Conservation (phyloP, 2,888 invertebrate genomes). For the Myathropa florea region DNA sequence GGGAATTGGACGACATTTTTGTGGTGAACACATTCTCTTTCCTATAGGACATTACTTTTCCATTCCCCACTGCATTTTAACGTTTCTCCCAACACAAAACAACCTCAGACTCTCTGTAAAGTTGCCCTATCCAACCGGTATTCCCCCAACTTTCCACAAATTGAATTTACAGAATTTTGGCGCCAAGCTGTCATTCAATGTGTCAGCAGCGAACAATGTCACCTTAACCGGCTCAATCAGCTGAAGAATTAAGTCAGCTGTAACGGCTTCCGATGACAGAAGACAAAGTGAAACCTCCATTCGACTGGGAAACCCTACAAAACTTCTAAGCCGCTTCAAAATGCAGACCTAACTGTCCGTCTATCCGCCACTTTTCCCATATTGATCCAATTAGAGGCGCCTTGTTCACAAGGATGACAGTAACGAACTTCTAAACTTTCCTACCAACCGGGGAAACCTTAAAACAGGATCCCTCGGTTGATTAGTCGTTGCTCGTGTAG, state of each 20-base stretch:
- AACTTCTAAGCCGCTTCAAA: constrained; percentile 14
- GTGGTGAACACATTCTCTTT: not conserved
- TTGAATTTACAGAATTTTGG: constrained; percentile 30
- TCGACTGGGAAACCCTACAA: constrained; percentile 55
- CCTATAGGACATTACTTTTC: not conserved
- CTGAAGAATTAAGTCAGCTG: constrained; percentile 38
- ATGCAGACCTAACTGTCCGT: constrained; percentile 47
- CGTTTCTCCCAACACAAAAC: not conserved
- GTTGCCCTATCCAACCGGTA: not conserved
- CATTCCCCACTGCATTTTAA: not conserved
- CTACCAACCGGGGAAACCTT: constrained; percentile 42
- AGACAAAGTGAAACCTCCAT: constrained; percentile 16
- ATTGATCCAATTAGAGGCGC: constrained; percentile 65
- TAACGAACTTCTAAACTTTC: constrained; percentile 56
- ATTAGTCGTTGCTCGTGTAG: constrained; percentile 19
- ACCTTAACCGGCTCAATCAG: constrained; percentile 45
- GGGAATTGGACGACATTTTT: not conserved
- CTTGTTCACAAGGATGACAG: constrained; percentile 56
- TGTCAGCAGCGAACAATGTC: not conserved
- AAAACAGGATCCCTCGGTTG: constrained; percentile 49
- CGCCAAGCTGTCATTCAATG: constrained; percentile 44
- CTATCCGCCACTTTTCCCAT: constrained; percentile 48
- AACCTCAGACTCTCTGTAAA: not conserved
- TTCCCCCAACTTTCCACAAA: constrained; percentile 1
- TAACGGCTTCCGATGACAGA: constrained; percentile 28